Conservation (phyloP, 2,113 vertebrate genomes). For the Geothlypis trichas region DNA sequence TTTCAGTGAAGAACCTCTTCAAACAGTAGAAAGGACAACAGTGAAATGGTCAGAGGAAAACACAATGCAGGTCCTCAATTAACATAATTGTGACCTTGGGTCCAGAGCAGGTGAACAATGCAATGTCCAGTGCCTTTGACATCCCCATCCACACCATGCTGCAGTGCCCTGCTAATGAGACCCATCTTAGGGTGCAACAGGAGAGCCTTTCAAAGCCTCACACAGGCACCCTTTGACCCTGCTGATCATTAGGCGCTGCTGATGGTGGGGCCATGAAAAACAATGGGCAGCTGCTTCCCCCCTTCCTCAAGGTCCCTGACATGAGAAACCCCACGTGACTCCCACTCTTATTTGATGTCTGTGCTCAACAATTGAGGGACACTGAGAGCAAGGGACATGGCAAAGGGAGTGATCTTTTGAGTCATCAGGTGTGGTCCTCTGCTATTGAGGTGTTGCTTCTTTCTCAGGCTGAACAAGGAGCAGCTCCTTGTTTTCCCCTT, state of each 20-base stretch:
- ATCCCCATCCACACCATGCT: not conserved
- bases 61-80: not conserved
- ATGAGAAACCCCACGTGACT: not conserved
- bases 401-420: not conserved
- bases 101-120: not conserved
- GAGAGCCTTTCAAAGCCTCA: not conserved
- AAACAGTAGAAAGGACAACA: not conserved
- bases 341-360: not conserved
- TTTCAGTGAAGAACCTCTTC: not conserved
- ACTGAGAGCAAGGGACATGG: not conserved
- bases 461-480: not conserved
- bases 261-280: not conserved
- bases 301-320: not conserved
- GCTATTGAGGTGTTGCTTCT: not conserved
- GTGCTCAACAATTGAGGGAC: not conserved
- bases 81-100: not conserved
- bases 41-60: not conserved
- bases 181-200: not conserved
- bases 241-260: not conserved
- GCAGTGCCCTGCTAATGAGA: not conserved
- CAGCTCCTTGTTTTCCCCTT: not conserved
- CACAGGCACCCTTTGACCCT: not conserved
- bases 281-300: constrained; percentile 13
- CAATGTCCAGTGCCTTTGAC: not conserved
- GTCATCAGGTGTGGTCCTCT: not conserved